These are phyloP conservation scores for Hypselothyrea guttata DNA, from an alignment of 2,888 invertebrate genomes.

Conservation along the genomic window DNA sequence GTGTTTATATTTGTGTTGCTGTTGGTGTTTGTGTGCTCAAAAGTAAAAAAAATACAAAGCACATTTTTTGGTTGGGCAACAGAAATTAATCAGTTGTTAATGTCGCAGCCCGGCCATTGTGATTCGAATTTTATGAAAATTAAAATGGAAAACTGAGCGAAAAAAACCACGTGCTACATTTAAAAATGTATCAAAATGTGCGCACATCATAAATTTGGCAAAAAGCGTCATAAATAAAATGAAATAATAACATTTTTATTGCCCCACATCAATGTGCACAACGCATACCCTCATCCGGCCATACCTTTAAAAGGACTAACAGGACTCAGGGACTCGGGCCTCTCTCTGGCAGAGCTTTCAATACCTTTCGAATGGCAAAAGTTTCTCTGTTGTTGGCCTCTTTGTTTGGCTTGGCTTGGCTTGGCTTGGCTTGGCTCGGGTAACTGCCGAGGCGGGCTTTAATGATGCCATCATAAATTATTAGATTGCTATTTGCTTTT, in stretches of 20 bases:
- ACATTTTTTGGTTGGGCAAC: slow-evolving; percentile 10
- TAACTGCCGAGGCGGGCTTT: slow-evolving; percentile 39
- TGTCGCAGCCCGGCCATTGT: slow-evolving; percentile 36
- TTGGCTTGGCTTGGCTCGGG: slow-evolving; percentile 8
- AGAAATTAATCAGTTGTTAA: slow-evolving; percentile 66
- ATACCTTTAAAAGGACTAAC: slow-evolving; percentile 7
- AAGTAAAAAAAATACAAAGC: slow-evolving; percentile 35
- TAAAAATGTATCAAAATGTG: slow-evolving; percentile 73
- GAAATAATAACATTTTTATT: slow-evolving; percentile 80
- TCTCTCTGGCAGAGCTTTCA: slow-evolving; percentile 54
- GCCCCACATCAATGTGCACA: slow-evolving; percentile 50
- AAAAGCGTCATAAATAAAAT: slow-evolving; percentile 79
- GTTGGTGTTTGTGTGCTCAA: slow-evolving; percentile 33
- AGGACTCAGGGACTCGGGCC: no score
- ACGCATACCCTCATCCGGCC: no score
- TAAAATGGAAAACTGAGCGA: slow-evolving; percentile 29
- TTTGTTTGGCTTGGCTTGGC: slow-evolving; percentile 2
- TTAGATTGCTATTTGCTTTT: slow-evolving; percentile 80
- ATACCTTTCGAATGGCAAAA: slow-evolving; percentile 65
- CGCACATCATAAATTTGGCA: slow-evolving; percentile 76
- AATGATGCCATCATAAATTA: slow-evolving; percentile 79
- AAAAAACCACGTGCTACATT: slow-evolving; percentile 35
- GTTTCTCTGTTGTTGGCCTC: slow-evolving; percentile 45
- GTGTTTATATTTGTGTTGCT: slow-evolving; percentile 5
- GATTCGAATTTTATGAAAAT: slow-evolving; percentile 59